A percentile compares a stretch with the other conserved stretches of the same genome.
Conservation (phyloP, 2,797 vertebrate species). For the Rhodeus uyekii region DNA sequence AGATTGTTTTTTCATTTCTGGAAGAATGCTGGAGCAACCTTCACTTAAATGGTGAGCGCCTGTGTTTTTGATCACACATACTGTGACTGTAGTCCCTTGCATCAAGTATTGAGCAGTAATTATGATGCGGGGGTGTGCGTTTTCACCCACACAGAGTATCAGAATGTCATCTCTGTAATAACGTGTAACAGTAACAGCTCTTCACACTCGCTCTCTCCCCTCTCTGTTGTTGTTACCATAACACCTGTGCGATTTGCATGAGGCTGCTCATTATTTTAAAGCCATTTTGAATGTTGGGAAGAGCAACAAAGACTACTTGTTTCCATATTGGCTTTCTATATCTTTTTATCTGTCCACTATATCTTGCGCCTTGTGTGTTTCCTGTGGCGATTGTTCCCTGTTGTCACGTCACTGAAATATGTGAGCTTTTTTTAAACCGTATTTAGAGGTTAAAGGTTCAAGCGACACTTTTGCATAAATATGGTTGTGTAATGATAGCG, state of each 20-base stretch:
- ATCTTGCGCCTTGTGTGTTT: not conserved
- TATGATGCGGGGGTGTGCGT: constrained; percentile 67
- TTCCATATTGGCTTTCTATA: not conserved
- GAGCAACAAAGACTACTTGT: not conserved
- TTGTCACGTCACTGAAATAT: not conserved
- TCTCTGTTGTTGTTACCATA: constrained; percentile 20
- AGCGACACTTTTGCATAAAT: constrained; percentile 6
- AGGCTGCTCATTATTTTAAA: constrained; percentile 4
- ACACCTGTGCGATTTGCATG: constrained; percentile 32
- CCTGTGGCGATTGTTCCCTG: not conserved
- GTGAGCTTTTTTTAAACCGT: not conserved
- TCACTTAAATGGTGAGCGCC: constrained; percentile 20
- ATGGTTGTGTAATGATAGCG: constrained; percentile 15
- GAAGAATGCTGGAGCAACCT: not conserved
- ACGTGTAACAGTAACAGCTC: constrained; percentile 46
- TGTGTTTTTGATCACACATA: constrained; percentile 10
- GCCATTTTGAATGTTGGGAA: not conserved
- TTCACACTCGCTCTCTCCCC: constrained; percentile 28
- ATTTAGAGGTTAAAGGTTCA: constrained; percentile 24
- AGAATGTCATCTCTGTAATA: constrained; percentile 50
- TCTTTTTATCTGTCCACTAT: not conserved
- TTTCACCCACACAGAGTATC: constrained; percentile 67
- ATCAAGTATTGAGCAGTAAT: constrained; percentile 68
- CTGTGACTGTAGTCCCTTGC: constrained; percentile 32
- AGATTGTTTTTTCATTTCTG: not conserved